Evolutionary conservation across 2,113 vertebrate species (phyloP).

Genomic region (Eira barbara): DNA sequence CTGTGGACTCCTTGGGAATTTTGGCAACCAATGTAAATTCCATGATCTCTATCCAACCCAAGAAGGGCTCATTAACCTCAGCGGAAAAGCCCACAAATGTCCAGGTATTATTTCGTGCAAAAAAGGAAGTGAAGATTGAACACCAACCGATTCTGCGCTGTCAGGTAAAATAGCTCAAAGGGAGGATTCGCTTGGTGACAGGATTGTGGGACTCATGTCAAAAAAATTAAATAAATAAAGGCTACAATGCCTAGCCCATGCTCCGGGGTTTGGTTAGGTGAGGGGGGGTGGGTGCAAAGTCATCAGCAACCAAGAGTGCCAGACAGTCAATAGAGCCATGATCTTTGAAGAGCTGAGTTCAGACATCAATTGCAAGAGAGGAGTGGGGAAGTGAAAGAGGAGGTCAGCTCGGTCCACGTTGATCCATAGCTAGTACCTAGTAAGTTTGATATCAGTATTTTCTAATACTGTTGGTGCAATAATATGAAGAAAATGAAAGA

Average conservation of each 20-base stretch:
- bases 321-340: not conserved
- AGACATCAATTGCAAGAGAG: not conserved
- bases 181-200: not conserved
- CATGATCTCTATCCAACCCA: slow-evolving; percentile 85
- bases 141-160: slow-evolving; percentile 87
- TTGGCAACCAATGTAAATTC: slow-evolving; percentile 74
- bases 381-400: not conserved
- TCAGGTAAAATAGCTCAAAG: slow-evolving; percentile 83
- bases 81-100: slow-evolving; percentile 80
- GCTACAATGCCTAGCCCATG: not conserved
- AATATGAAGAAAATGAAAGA: not conserved
- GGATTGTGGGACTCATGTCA: not conserved
- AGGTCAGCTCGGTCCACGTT: not conserved
- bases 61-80: slow-evolving; percentile 80
- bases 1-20: slow-evolving; percentile 71
- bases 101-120: slow-evolving; percentile 85
- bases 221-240: not conserved
- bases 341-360: not conserved
- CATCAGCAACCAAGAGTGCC: not conserved
- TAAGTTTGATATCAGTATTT: not conserved
- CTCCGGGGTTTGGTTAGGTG: not conserved
- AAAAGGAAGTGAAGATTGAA: slow-evolving; percentile 83
- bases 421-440: not conserved
- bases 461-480: not conserved
- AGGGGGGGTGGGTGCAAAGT: not conserved